phyloP scores from a whole-genome alignment of 2,888 invertebrate species.

The Drosophila anomalata region DNA sequence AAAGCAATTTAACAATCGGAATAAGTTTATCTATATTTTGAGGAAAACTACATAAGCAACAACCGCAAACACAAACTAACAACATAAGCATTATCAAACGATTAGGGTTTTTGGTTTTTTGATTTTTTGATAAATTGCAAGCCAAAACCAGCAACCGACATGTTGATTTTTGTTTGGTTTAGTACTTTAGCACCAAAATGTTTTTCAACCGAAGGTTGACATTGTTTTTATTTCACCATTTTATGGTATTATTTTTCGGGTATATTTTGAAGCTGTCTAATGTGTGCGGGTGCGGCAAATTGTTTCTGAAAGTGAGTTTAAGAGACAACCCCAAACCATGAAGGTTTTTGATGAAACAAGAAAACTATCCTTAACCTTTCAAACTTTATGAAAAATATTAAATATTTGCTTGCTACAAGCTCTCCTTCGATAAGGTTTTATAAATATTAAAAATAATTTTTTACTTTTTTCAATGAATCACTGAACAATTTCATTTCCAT shows the following conservation, averaged over 20 bases:
- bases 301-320: slow-evolving; percentile 16
- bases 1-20: slow-evolving; percentile 18
- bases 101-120: slow-evolving; percentile 38
- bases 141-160: slow-evolving; percentile 28
- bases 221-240: slow-evolving; percentile 31
- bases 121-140: slow-evolving; percentile 52
- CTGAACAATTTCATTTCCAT: slow-evolving; percentile 33
- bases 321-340: slow-evolving; percentile 7
- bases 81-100: slow-evolving; percentile 49
- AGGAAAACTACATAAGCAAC: slow-evolving; percentile 14
- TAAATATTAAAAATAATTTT: neutral
- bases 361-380: slow-evolving; percentile 31
- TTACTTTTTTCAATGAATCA: slow-evolving; percentile 22
- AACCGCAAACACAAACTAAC: slow-evolving; percentile 27
- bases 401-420: neutral
- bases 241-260: slow-evolving; percentile 15
- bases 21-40: slow-evolving; percentile 19
- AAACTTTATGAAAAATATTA: neutral
- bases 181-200: slow-evolving; percentile 42
- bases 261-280: slow-evolving; percentile 10
- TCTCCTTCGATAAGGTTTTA: neutral
- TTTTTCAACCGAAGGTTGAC: slow-evolving; percentile 59
- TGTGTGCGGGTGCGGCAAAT: slow-evolving; percentile 36
- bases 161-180: slow-evolving; percentile 40
- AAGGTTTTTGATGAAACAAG: slow-evolving; percentile 19